Evolutionary conservation across 35 echinoderm and acorn worm genomes (phyloP).

Genomic region (Lytechinus pictus): DNA sequence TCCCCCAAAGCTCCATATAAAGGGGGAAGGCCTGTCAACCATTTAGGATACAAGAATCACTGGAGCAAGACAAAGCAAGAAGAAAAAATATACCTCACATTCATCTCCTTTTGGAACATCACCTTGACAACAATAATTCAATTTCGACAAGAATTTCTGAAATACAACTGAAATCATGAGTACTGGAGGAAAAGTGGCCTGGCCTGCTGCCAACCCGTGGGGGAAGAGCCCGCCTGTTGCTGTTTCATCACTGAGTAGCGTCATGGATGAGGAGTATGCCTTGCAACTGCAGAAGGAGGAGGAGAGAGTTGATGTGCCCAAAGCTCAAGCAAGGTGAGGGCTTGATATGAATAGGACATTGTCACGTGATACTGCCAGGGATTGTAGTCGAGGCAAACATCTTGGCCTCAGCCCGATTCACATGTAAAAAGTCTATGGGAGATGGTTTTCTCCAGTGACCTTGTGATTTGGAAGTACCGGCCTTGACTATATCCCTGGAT

Average conservation of each 20-base stretch:
- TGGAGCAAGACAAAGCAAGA: no score
- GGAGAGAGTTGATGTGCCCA: constrained; percentile 46
- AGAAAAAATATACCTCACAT: not conserved
- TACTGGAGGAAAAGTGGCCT: constrained; percentile 35
- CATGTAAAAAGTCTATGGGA: no score
- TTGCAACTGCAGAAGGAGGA: constrained; percentile 82
- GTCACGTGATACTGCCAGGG: no score
- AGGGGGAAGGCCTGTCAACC: not conserved
- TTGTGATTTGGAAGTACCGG: no score
- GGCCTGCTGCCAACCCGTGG: constrained; percentile 71
- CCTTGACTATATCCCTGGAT: no score
- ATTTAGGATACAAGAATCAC: no score
- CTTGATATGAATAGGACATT: no score
- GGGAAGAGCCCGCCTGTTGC: constrained; percentile 46
- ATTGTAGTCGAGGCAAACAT: no score
- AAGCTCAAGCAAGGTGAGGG: not conserved
- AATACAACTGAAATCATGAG: not conserved
- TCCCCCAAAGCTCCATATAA: not conserved
- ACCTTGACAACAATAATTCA: not conserved
- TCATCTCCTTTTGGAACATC: not conserved
- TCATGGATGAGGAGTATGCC: constrained; percentile 98
- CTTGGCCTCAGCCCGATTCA: no score
- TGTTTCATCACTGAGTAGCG: constrained; percentile 77
- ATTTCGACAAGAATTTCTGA: not conserved
- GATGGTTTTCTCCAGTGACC: no score